Evolutionary conservation across 2,797 vertebrate species (phyloP).

Genomic region (Oreonectes daqikongensis): DNA sequence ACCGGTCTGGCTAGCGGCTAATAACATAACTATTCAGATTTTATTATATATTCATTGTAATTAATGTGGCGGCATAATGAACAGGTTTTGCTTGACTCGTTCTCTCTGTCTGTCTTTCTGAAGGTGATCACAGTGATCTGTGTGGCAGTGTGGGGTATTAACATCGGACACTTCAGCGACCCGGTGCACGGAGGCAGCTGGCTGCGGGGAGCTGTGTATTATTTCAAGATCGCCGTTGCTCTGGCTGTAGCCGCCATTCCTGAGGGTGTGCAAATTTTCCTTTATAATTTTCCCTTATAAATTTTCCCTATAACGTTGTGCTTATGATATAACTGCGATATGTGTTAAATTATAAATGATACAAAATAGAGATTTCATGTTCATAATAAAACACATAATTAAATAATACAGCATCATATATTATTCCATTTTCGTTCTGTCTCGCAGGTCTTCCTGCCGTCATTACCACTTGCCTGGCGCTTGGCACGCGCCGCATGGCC

Average conservation of each 20-base stretch:
- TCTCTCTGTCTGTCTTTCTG: slow-evolving; percentile 4
- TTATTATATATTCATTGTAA: no score
- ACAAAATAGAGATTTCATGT: no score
- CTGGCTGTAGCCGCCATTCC: slow-evolving; percentile 82
- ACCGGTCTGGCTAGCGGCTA: no score
- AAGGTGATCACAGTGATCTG: slow-evolving; percentile 83
- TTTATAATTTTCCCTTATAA: no score
- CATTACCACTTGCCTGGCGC: slow-evolving; percentile 80
- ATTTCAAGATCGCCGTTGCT: slow-evolving; percentile 83
- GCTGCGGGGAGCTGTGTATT: slow-evolving; percentile 82
- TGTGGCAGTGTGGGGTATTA: slow-evolving; percentile 83
- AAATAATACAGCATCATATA: no score
- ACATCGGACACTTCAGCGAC: slow-evolving; percentile 82
- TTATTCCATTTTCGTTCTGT: slow-evolving; percentile 9
- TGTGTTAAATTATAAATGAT: no score
- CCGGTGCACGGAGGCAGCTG: slow-evolving; percentile 83
- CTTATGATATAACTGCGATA: no score
- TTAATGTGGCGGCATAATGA: background rate
- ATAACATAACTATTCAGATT: no score
- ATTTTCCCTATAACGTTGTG: no score
- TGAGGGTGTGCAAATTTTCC: slow-evolving; percentile 73
- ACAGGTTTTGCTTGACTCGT: background rate
- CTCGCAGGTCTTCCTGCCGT: slow-evolving; percentile 78
- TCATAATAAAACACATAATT: no score
- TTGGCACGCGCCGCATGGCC: slow-evolving; percentile 81